Conservation (phyloP, 2,797 vertebrate species). For the Gallinago solitaria region DNA sequence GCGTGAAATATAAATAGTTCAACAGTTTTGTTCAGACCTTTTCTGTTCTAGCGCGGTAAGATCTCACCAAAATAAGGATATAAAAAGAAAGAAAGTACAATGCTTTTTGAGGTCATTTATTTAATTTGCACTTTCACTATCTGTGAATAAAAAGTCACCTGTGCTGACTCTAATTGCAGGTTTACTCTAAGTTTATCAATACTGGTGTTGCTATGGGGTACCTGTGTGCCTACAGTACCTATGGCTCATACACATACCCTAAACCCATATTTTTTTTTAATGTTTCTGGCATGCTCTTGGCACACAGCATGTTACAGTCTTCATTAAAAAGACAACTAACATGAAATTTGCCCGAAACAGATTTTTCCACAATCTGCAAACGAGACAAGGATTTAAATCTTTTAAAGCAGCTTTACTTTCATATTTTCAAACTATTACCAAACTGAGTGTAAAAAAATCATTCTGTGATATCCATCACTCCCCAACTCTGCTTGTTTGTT, state of each 20-base stretch:
- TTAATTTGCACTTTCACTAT: neutral
- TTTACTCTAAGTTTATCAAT: neutral
- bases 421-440: neutral
- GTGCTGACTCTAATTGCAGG: neutral
- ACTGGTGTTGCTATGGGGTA: neutral
- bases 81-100: neutral
- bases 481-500: neutral
- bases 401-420: neutral
- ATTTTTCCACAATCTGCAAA: neutral
- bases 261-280: accelerated
- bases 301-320: accelerated
- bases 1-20: neutral
- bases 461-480: neutral
- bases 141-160: neutral
- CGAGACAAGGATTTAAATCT: neutral
- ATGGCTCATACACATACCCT: accelerated
- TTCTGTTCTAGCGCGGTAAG: neutral
- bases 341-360: neutral
- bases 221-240: neutral
- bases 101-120: neutral
- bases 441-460: neutral
- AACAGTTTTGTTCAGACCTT: neutral
- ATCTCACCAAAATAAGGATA: neutral
- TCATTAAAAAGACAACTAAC: neutral
- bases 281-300: neutral